Conservation (phyloP, 2,113 vertebrate species). For the Sorex fumeus region DNA sequence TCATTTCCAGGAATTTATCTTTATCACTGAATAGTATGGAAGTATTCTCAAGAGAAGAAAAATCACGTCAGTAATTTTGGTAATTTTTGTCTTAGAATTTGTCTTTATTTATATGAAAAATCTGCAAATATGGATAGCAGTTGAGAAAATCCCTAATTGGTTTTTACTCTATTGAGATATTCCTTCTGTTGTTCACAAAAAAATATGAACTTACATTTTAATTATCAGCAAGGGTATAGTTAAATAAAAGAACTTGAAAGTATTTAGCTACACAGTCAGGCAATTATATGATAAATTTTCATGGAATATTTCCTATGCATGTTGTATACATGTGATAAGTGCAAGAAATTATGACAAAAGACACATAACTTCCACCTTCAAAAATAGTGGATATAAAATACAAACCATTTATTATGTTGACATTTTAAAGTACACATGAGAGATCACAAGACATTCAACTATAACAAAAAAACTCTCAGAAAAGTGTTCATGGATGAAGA, state of each 20-base stretch:
- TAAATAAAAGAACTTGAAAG: slow-evolving; percentile 14
- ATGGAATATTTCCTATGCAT: not conserved
- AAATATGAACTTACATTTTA: not conserved
- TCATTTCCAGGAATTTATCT: not conserved
- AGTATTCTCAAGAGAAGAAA: not conserved
- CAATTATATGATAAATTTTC: not conserved
- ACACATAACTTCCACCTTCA: not conserved
- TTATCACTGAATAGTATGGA: not conserved
- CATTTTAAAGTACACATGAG: not conserved
- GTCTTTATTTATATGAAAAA: not conserved
- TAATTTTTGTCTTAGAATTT: no score
- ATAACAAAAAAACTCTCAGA: not conserved
- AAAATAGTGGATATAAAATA: not conserved
- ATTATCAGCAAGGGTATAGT: not conserved
- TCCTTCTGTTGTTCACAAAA: slow-evolving; percentile 23
- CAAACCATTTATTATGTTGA: not conserved
- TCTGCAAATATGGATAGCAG: not conserved
- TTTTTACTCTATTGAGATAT: not conserved
- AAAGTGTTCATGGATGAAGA: slow-evolving; percentile 8
- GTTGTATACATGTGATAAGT: not conserved
- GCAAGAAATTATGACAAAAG: not conserved
- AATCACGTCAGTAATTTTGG: not conserved
- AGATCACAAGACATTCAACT: not conserved
- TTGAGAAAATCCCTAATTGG: not conserved
- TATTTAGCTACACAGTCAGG: not conserved